phyloP scores from a whole-genome alignment of 2,888 invertebrate genomes.

The Apodemia mormo region DNA sequence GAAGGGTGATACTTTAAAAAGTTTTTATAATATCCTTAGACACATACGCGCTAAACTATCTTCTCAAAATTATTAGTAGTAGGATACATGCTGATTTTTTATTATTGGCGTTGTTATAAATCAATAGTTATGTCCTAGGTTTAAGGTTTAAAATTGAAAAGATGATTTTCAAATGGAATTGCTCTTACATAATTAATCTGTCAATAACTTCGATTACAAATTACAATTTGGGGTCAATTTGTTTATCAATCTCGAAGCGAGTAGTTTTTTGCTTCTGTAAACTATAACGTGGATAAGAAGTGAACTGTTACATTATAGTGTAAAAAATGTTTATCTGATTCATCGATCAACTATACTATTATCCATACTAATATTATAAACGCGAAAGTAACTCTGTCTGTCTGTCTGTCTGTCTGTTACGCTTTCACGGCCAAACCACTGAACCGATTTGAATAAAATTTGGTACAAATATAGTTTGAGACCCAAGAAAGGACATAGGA shows the following conservation, averaged over 20 bases:
- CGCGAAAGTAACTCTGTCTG: no score
- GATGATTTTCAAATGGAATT: neutral
- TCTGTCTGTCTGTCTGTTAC: no score
- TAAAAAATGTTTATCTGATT: neutral
- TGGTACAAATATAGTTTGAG: no score
- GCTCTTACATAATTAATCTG: slow-evolving; percentile 8
- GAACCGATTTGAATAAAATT: no score
- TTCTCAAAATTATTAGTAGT: neutral
- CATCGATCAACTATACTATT: no score
- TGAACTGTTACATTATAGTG: neutral
- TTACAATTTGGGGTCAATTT: neutral
- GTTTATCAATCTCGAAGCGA: neutral
- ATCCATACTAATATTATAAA: no score
- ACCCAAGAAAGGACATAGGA: no score
- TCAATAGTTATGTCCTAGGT: neutral
- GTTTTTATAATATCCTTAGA: neutral
- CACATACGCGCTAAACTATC: neutral
- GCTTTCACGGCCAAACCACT: no score
- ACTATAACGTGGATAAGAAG: neutral
- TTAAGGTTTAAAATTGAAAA: neutral
- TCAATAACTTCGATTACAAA: slow-evolving; percentile 1
- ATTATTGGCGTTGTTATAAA: neutral
- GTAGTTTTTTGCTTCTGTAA: neutral
- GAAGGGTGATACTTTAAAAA: no score
- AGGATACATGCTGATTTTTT: neutral